A percentile compares a stretch with the other conserved stretches of the same genome.
Conservation (phyloP, 2,113 vertebrate species). For the Cyphotilapia sp. region DNA sequence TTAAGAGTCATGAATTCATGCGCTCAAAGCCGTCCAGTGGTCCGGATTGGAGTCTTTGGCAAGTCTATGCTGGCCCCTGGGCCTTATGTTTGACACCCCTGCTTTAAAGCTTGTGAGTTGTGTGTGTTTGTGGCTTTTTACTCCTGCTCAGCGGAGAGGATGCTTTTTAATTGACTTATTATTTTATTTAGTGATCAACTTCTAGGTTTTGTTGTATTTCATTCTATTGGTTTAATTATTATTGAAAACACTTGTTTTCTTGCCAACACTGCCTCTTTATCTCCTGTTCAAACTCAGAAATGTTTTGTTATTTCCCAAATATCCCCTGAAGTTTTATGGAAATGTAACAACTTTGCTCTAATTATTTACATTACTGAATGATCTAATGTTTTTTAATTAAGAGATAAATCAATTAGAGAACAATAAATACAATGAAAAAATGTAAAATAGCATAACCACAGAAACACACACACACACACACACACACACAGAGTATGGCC, state of each 20-base stretch:
- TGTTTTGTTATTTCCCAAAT: not conserved
- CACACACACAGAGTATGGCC: not conserved
- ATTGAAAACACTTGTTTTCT: not conserved
- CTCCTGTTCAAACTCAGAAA: not conserved
- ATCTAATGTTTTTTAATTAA: not conserved
- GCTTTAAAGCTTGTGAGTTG: not conserved
- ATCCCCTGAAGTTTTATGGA: not conserved
- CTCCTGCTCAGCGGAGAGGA: fast-evolving
- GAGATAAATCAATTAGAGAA: not conserved
- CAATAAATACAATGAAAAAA: not conserved
- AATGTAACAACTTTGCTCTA: not conserved
- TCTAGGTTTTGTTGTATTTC: not conserved
- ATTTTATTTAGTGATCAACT: not conserved
- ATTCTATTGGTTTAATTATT: not conserved
- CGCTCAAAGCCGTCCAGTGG: not conserved
- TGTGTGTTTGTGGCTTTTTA: not conserved
- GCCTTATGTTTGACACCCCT: not conserved
- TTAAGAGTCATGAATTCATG: not conserved
- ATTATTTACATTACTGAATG: not conserved
- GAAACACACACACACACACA: not conserved
- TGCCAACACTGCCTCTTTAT: not conserved
- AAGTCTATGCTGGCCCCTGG: not conserved
- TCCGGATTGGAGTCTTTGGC: not conserved
- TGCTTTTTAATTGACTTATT: not conserved
- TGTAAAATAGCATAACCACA: not conserved